A percentile compares a stretch with the other conserved stretches of the same genome.
Conservation (phyloP, 2,888 invertebrate species). For the Onchidella celtica region DNA sequence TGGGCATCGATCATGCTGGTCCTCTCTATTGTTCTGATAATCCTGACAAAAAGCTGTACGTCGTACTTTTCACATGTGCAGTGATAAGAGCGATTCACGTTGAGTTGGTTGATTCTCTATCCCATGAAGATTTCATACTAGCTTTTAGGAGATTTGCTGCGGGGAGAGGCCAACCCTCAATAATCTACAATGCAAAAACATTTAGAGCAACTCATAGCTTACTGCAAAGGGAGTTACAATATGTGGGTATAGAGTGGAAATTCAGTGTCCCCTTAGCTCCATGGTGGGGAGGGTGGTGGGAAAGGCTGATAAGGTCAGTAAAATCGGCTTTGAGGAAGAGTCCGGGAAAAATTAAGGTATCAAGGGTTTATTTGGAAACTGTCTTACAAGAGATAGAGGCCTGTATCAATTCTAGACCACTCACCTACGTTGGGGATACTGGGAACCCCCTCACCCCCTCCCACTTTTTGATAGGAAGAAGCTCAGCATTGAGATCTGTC, state of each 20-base stretch:
- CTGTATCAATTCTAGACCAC: conserved; percentile 16
- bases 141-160: conserved; percentile 24
- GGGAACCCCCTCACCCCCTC: neutral
- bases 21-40: conserved; percentile 26
- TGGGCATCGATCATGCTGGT: conserved; percentile 45
- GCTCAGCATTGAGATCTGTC: too few species aligned
- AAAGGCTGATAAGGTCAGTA: conserved; percentile 20
- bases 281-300: conserved; percentile 52
- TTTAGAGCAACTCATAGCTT: neutral
- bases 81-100: conserved; percentile 27
- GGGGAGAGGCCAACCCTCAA: conserved; percentile 14
- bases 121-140: neutral
- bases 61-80: too few species aligned
- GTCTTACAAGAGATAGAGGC: conserved; percentile 1
- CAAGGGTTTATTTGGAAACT: neutral
- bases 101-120: conserved; percentile 20
- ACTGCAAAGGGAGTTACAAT: neutral
- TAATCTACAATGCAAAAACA: conserved; percentile 27
- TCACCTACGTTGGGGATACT: neutral
- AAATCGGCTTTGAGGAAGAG: conserved; percentile 21
- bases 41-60: conserved; percentile 16
- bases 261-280: conserved; percentile 32
- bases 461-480: too few species aligned
- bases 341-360: neutral
- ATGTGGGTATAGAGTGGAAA: conserved; percentile 30